Base-by-base conservation (phyloP, 2,797 vertebrate species). In the Pseudochaenichthys georgianus region DNA sequence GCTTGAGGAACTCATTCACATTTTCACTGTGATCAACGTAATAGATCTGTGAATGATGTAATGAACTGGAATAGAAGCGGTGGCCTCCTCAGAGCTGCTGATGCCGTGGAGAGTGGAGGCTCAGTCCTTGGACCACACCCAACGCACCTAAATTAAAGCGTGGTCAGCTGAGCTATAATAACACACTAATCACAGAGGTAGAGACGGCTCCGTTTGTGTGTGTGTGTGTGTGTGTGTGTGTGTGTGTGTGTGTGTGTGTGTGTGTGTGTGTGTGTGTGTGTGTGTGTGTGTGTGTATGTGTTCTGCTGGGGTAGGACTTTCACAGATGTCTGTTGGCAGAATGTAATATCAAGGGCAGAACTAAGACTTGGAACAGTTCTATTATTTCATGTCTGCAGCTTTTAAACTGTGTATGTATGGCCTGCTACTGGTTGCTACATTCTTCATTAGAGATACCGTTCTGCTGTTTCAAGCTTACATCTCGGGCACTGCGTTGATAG, bases 81-180 rank as follows among this genome's bases (percentile, higher is more conserved):
- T 6, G 34, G 53, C 41, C 53, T 80, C 19, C 13, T 0, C 9
- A 69, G 45, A 64, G 63, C 75, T 76, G 77, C 55, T 70, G 71
- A 76, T 67, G 71, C 34, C 43, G 47, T 13, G 13, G 51, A 65
- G 68, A 43, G 68, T 21, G 63, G 65, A 73, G 63, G 38, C 55
- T 68, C 38, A 31, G 78, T 83, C 81, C 78, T 84, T 86, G 87
- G 82, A 85, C 85, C 80, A 87, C 90, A 83, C 90, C 92, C 90
- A 89, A 55, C 5, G 77, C 64, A 84, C 75, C 80, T 84, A 88
- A 85, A 88, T 90, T 82, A 90, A 86, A 87, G 75, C 59, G 84
- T 21, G 86, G 86, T 61, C 64, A 52, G 59, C 67, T 15, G 31
- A 55, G 78, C 86, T 83, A 72, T 75, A 84, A 83, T 23, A 73